Evolutionary conservation across 2,797 vertebrate genomes (phyloP).

Genomic region (Staurois parvus): DNA sequence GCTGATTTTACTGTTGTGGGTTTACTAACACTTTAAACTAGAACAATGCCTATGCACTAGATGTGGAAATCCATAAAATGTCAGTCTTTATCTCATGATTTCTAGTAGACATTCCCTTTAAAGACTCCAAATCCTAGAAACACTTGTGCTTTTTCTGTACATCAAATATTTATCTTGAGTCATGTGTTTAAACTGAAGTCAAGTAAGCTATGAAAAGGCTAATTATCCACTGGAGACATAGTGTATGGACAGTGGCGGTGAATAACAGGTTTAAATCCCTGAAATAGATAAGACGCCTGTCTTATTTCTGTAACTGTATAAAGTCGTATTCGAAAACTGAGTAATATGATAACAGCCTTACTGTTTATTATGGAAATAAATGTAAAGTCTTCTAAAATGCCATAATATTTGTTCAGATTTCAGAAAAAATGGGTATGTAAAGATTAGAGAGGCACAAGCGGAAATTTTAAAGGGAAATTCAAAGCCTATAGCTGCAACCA

Average conservation of each 20-base stretch:
- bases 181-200: slow-evolving; percentile 45
- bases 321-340: not conserved
- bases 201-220: slow-evolving; percentile 31
- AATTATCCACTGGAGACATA: slow-evolving; percentile 4
- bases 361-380: too few species aligned
- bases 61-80: too few species aligned
- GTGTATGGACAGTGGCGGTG: slow-evolving; percentile 17
- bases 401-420: too few species aligned
- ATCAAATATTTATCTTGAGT: slow-evolving; percentile 53
- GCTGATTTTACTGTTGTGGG: too few species aligned
- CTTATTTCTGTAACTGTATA: not conserved
- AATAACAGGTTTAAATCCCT: not conserved
- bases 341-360: too few species aligned
- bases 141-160: slow-evolving; percentile 40
- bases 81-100: not conserved
- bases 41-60: too few species aligned
- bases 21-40: too few species aligned
- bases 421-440: too few species aligned
- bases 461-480: too few species aligned
- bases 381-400: too few species aligned
- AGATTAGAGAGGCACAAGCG: too few species aligned
- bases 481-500: too few species aligned
- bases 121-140: slow-evolving; percentile 34
- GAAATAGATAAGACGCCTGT: slow-evolving; percentile 1
- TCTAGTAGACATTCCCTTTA: slow-evolving; percentile 21